A percentile compares a stretch with the other conserved stretches of the same genome.
Evolutionary conservation across 2,797 vertebrate genomes (phyloP).

Genomic region (Macropodus opercularis): DNA sequence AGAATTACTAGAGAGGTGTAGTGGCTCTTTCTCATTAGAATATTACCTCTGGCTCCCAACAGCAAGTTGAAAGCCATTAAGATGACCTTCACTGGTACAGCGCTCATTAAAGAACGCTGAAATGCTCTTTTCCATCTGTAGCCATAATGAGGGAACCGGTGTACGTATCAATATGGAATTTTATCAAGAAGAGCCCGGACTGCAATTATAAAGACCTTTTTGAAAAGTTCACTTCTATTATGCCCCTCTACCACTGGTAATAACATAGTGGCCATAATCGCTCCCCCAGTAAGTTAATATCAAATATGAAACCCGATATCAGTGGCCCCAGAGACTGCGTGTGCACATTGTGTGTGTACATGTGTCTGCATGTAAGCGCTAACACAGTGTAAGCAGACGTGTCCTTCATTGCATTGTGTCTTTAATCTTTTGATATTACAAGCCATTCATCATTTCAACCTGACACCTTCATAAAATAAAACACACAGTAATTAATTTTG

Average conservation of each 20-base stretch:
- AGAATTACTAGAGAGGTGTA: conserved; percentile 66
- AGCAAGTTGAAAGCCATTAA: conserved; percentile 81
- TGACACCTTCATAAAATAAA: conserved; percentile 87
- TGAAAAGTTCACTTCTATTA: conserved; percentile 87
- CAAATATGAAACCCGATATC: conserved; percentile 79
- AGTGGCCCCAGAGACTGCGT: conserved; percentile 72
- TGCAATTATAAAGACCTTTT: conserved; percentile 83
- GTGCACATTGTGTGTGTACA: conserved; percentile 48
- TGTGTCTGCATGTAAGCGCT: conserved; percentile 62
- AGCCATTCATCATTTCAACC: conserved; percentile 87
- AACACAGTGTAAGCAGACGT: conserved; percentile 60
- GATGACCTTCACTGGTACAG: conserved; percentile 82
- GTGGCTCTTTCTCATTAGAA: conserved; percentile 80
- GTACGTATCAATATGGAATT: conserved; percentile 79
- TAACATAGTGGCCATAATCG: conserved; percentile 78
- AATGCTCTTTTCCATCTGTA: conserved; percentile 80
- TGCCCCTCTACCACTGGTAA: conserved; percentile 75
- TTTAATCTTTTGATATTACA: conserved; percentile 86
- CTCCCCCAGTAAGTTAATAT: conserved; percentile 82
- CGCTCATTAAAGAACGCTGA: conserved; percentile 78
- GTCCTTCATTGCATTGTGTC: conserved; percentile 74
- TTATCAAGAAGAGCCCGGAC: conserved; percentile 74
- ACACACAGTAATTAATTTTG: conserved; percentile 90
- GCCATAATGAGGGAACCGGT: conserved; percentile 78
- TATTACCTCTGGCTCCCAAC: conserved; percentile 80